Percentiles rank a stretch among this genome's conserved stretches.
Evolutionary conservation across 2,113 vertebrate species (phyloP).

Genomic region (Tragelaphus strepsiceros): DNA sequence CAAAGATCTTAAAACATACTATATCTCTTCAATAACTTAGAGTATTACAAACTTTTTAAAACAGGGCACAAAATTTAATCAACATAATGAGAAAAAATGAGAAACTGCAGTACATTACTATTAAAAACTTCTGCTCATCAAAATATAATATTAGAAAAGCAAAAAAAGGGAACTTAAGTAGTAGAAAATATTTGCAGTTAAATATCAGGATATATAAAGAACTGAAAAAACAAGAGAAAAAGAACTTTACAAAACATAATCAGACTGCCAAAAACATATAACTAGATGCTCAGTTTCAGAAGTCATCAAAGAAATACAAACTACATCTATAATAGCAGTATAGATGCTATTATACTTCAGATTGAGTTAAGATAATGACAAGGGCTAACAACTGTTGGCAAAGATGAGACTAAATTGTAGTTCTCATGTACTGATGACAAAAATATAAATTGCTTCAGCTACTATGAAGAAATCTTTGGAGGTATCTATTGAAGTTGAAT

Average conservation of each 20-base stretch:
- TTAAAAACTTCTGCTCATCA: not conserved
- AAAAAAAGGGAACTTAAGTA: not conserved
- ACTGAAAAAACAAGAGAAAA: not conserved
- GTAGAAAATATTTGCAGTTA: not conserved
- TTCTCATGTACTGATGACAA: not conserved
- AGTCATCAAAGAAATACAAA: not conserved
- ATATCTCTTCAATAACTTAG: not conserved
- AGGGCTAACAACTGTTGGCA: not conserved
- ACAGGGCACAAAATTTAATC: not conserved
- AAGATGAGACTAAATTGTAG: not conserved
- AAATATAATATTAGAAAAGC: not conserved
- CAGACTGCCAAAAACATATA: not conserved
- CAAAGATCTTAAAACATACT: not conserved
- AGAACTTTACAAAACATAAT: not conserved
- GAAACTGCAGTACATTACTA: not conserved
- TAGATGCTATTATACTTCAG: not conserved
- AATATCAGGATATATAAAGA: not conserved
- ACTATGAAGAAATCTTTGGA: not conserved
- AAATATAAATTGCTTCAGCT: not conserved
- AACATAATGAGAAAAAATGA: not conserved
- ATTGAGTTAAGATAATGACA: not conserved
- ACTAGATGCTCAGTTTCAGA: not conserved
- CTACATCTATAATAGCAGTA: not conserved
- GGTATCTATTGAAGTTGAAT: not conserved
- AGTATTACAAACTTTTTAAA: not conserved